Base-by-base conservation (phyloP, 2,113 vertebrate genomes). In the Tangachromis dhanisi region DNA sequence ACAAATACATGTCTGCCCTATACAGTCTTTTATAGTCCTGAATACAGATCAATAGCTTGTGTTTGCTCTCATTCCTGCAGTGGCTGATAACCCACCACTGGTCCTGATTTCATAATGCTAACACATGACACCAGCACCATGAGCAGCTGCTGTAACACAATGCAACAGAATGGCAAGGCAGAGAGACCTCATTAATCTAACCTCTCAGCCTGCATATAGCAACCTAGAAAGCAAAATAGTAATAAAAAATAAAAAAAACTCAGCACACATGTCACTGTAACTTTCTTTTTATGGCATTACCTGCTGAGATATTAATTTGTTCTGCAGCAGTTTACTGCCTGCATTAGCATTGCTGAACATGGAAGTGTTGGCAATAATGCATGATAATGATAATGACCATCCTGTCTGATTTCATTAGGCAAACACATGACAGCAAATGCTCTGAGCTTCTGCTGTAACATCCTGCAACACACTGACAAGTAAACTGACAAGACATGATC, bases 121-220 rank as follows among this genome's bases (percentile, higher is more conserved):
- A 93, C 91, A 94, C 91, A 94, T 93, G 93, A 95, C 90, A 92
- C 84, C 55, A 73, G 89, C 88, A 84, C 81, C 80, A 86, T 29
- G 57, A 90, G 93, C 93, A 91, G 92, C 94, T 93, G 94, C 90
- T 95, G 93, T 92, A 95, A 95, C 93, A 95, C 95, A 95, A 95
- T 92, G 94, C 95, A 95, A 95, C 87, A 93, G 89, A 94, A 93
- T 89, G 93, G 88, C 92, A 92, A 89, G 83, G 63, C 68, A 91
- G 87, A 89, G 85, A 92, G 89, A 86, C 78, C 81, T 90, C 90
- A 94, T 96, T 94, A 93, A 95, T 96, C 92, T 94, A 93, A 87
- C 80, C 90, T 88, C 80, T 49, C 7, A 35, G 90, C 84, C 88
- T 26, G 45, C 33, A 92, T 82, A 86, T 63, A 59, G 80, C 90